These are phyloP conservation scores for Eulemur mongoz DNA, from an alignment of 2,797 vertebrate species.

Conservation along the genomic window DNA sequence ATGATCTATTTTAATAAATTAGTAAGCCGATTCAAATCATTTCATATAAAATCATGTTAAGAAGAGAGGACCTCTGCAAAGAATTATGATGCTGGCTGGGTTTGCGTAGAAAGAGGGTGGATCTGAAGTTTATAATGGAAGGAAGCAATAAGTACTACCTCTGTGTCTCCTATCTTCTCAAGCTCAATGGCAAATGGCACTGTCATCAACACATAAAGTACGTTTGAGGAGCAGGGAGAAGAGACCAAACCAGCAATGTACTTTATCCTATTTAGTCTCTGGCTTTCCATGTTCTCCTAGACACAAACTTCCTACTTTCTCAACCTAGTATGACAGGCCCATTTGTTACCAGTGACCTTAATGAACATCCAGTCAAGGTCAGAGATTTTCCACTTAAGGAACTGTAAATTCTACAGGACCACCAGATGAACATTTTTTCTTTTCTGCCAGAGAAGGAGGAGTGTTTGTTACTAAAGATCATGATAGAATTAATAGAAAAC, in stretches of 20 bases:
- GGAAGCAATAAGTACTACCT: neutral
- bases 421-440: neutral
- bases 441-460: neutral
- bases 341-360: slow-evolving; percentile 52
- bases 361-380: slow-evolving; percentile 22
- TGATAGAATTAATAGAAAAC: neutral
- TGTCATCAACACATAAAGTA: neutral
- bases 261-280: neutral
- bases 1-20: neutral
- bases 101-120: neutral
- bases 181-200: neutral
- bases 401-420: slow-evolving; percentile 24
- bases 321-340: neutral
- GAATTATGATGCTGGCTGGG: neutral
- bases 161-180: neutral
- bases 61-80: neutral
- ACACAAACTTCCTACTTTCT: slow-evolving; percentile 23
- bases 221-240: neutral
- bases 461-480: neutral
- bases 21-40: neutral
- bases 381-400: slow-evolving; percentile 60
- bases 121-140: neutral
- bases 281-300: neutral
- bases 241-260: neutral
- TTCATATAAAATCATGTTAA: neutral